A percentile compares a stretch with the other conserved stretches of the same genome.
phyloP scores from a whole-genome alignment of 2,113 vertebrate genomes.

The Etheostoma cragini region DNA sequence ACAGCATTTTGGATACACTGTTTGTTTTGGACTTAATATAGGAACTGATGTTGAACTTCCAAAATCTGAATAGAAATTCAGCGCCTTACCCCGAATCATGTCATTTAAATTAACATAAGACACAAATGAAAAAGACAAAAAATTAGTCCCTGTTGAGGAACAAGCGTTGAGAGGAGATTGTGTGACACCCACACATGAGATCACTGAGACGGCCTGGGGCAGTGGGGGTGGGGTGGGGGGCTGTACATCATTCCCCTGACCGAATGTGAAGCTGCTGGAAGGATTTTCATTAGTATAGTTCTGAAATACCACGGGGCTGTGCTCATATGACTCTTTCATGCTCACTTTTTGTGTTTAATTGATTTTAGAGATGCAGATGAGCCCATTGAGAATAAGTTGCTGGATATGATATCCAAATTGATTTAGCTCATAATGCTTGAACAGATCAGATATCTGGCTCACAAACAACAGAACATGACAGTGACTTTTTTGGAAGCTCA shows the following conservation, averaged over 20 bases:
- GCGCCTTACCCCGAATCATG: too few species aligned
- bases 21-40: too few species aligned
- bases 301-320: background rate
- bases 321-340: background rate
- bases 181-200: background rate
- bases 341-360: conserved; percentile 11
- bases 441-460: background rate
- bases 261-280: conserved; percentile 3
- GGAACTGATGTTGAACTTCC: too few species aligned
- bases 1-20: too few species aligned
- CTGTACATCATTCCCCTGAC: background rate
- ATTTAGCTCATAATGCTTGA: background rate
- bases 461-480: background rate
- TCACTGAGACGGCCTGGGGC: background rate
- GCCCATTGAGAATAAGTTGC: background rate
- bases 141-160: too few species aligned
- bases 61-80: too few species aligned
- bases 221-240: background rate
- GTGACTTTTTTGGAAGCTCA: background rate
- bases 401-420: background rate
- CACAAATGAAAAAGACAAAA: too few species aligned
- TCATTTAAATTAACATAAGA: too few species aligned
- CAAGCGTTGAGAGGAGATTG: background rate
- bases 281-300: background rate
- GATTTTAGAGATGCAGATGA: conserved; percentile 2